Percentiles rank a stretch among this genome's conserved stretches.
Conservation (phyloP, 2,113 vertebrate species). For the Gobiocypris rarus region DNA sequence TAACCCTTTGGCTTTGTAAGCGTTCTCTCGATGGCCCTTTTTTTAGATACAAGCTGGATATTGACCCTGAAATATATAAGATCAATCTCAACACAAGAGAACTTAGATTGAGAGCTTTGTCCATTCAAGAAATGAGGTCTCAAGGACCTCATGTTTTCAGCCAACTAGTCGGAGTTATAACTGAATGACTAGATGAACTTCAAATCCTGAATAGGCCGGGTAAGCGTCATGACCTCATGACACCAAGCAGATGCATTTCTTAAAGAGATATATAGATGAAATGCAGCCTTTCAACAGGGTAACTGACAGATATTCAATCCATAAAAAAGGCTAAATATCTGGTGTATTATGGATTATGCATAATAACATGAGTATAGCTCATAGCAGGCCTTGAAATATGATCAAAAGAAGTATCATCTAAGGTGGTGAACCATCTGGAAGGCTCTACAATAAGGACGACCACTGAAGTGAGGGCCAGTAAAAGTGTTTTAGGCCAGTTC, state of each 20-base stretch:
- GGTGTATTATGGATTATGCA: slow-evolving; percentile 13
- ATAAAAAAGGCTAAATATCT: not conserved
- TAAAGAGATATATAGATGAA: not conserved
- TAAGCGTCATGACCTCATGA: not conserved
- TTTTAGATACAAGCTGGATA: slow-evolving; percentile 53
- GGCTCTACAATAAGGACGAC: not conserved
- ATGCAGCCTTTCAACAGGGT: not conserved
- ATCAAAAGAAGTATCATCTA: slow-evolving; percentile 9
- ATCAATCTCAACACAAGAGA: slow-evolving; percentile 48
- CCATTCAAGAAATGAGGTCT: not conserved
- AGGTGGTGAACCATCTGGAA: not conserved
- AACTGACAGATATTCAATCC: not conserved
- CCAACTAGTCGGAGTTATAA: not conserved
- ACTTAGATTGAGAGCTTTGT: slow-evolving; percentile 36
- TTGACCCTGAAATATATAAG: slow-evolving; percentile 55
- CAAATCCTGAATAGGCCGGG: not conserved
- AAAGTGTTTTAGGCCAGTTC: not conserved
- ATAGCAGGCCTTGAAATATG: slow-evolving; percentile 19
- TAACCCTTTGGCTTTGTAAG: slow-evolving; percentile 62
- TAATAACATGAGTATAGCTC: not conserved
- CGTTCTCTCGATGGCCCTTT: slow-evolving; percentile 55
- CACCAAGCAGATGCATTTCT: not conserved
- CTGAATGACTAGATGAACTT: slow-evolving; percentile 1
- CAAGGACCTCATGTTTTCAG: not conserved
- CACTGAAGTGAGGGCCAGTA: not conserved